phyloP scores from a whole-genome alignment of 2,797 vertebrate genomes.

The Gymnoscopelus microlampas region DNA sequence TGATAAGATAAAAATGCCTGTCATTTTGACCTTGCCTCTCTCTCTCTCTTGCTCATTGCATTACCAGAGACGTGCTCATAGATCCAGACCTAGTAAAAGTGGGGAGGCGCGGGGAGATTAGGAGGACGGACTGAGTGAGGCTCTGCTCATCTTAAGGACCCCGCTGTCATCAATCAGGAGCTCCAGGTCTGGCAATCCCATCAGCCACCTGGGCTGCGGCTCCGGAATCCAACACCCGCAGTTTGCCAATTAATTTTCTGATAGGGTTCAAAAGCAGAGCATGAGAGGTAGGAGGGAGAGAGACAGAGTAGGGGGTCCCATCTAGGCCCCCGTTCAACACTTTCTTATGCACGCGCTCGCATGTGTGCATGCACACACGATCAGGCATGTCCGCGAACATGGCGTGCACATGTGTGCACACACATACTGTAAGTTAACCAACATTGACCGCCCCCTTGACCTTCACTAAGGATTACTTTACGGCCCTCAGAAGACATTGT shows the following conservation, averaged over 20 bases:
- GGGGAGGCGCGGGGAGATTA: neutral
- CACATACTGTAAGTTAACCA: neutral
- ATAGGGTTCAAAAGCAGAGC: conserved; percentile 73
- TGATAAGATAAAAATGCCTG: conserved; percentile 48
- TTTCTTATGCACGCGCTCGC: neutral
- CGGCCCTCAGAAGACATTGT: conserved; percentile 54
- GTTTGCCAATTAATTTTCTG: conserved; percentile 75
- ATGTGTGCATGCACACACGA: neutral
- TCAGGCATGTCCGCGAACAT: neutral
- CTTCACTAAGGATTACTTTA: conserved; percentile 67
- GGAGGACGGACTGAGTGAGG: conserved; percentile 20
- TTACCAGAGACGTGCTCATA: conserved; percentile 62
- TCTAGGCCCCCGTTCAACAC: conserved; percentile 35
- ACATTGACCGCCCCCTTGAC: conserved; percentile 60
- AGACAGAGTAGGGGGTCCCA: conserved; percentile 34
- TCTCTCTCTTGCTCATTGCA: conserved; percentile 60
- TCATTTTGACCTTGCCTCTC: conserved; percentile 44
- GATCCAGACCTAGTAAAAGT: conserved; percentile 47
- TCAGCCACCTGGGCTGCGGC: conserved; percentile 78
- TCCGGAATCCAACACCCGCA: conserved; percentile 65
- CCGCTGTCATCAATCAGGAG: conserved; percentile 80
- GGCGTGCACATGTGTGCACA: neutral
- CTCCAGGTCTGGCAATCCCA: conserved; percentile 81
- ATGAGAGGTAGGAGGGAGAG: conserved; percentile 8
- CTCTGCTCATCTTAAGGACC: conserved; percentile 63